These are phyloP conservation scores for Sparus aurata DNA, from an alignment of 2,797 vertebrate genomes.

Conservation along the genomic window DNA sequence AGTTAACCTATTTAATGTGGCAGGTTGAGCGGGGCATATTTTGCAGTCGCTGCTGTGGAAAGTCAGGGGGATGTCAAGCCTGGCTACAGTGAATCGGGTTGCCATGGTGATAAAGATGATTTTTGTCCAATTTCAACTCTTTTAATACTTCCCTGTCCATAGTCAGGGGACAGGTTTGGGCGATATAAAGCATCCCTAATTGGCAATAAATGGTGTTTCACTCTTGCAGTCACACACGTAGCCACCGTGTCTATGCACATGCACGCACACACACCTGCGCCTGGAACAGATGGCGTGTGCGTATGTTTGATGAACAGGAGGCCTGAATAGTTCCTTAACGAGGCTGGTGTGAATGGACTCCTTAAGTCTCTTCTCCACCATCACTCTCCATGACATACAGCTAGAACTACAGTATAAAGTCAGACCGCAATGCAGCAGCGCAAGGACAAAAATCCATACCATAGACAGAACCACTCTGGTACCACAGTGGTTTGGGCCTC, in stretches of 20 bases:
- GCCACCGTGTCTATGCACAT: conserved; percentile 16
- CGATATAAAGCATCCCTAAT: conserved; percentile 78
- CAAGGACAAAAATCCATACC: conserved; percentile 54
- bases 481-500: conserved; percentile 46
- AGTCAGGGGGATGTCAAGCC: conserved; percentile 62
- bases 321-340: conserved; percentile 75
- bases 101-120: conserved; percentile 75
- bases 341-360: conserved; percentile 75
- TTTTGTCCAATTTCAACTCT: conserved; percentile 74
- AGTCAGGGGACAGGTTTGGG: conserved; percentile 70
- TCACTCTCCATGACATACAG: conserved; percentile 65
- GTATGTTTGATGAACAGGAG: conserved; percentile 76
- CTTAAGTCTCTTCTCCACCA: conserved; percentile 63
- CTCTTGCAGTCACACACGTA: conserved; percentile 36
- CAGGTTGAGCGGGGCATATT: conserved; percentile 71
- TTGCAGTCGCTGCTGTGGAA: conserved; percentile 49
- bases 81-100: conserved; percentile 63
- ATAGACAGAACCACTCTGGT: conserved; percentile 27
- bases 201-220: conserved; percentile 77
- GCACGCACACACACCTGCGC: conserved; percentile 49
- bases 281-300: conserved; percentile 74
- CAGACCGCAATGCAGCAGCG: conserved; percentile 71
- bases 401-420: conserved; percentile 62
- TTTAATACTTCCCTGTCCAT: conserved; percentile 69
- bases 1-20: conserved; percentile 81